Base-by-base conservation (phyloP, 2,113 vertebrate genomes). In the Hiodon tergisus region DNA sequence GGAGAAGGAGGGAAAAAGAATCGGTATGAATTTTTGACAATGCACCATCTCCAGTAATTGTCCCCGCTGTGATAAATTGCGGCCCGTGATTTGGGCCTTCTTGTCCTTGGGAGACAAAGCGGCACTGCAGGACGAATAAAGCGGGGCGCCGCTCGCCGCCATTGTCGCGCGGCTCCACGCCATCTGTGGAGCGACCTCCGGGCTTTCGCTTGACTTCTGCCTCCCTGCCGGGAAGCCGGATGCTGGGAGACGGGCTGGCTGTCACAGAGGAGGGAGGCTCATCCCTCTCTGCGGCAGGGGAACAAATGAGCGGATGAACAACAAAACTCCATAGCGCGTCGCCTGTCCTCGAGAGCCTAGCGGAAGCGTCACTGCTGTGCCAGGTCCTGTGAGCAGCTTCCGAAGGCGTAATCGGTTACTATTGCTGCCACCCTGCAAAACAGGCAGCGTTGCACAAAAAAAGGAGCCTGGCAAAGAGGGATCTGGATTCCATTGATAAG, bases 401-500 rank as follows among this genome's bases (percentile, higher is more conserved):
- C 74, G 53, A 63, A 47, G 54, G 60, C 59, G 59, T 69, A 73
- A 72, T 61, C 73, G 17, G 47, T 67, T 58, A 76, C 68, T 72
- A 77, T 76, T 71, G 60, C 16, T n/a, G 50, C 1, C 5, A 4
- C 66, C 67, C 51, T 59, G 60, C 65, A 16, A 11, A 31, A 6
- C 6, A 31, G 73, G n/a, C 8, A 2, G 16, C n/a, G 77, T 72
- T 74, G 69, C 53, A 70, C 17, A 16, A 3, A 50, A 76, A 55
- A 59, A 10, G 51, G 52, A 2, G n/a, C 13, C 72, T 58, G 11
- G 47, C 4, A 67, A 61, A 77, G 52, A 51, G 53, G 61, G 13
- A 48, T 66, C 81, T 81, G 79, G 55, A 68, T 75, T 73, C 70
- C 68, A 76, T 55, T 69, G 78, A 84, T 80, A 83, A 76, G 73